Evolutionary conservation across 1,140 invertebrate genomes (phyloP), one percentile per base, ranked within the genome.

Genomic region (Wiebesia pumilae): DNA sequence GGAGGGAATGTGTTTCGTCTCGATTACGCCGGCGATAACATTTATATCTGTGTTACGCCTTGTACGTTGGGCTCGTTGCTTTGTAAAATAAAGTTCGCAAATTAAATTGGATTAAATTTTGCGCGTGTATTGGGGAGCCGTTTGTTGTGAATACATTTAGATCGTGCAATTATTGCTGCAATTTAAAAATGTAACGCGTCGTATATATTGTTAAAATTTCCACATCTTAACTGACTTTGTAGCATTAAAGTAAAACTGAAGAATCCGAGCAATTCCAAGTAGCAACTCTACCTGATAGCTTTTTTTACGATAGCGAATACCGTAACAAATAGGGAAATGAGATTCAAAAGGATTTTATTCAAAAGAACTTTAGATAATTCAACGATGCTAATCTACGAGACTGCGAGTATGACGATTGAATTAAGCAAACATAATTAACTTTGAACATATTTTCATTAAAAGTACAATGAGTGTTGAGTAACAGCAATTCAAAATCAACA

Each of bases 21-120:
- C 73, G 54, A 84, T 84, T 84, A 84, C 83, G 75, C 38, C 43
- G 27, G 16, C 78, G 84, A 40, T 67, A 79, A 51, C 16, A 69
- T 85, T 77, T 85, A 85, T 38, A 62, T 65, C 78, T 24, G 19
- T 65, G 27, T 78, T 78, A 21, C 33, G 58, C 24, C 40, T 16
- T 73, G 38, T 75, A 75, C 3, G 21, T 43, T 7, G 30, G 21
- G 24, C 24, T 43, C 43, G 19, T 43, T n/a, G 19, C n/a, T 30
- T 6, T 21, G 16, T 0, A 7, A 35, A 38, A 40, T 71, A 30
- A 71, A 71, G 19, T 71, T 30, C 19, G 35, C 35, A 71, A 71
- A 21, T 24, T 43, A 75, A 75, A 43, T 75, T 40, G 71, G 43
- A 43, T 27, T 43, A 75, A n/a, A 27, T 40, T 43, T 75, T 19